Percentiles rank a stretch among this genome's conserved stretches.
Evolutionary conservation across 1,140 invertebrate genomes (phyloP).

Genomic region (Meloidogyne chitwoodi): DNA sequence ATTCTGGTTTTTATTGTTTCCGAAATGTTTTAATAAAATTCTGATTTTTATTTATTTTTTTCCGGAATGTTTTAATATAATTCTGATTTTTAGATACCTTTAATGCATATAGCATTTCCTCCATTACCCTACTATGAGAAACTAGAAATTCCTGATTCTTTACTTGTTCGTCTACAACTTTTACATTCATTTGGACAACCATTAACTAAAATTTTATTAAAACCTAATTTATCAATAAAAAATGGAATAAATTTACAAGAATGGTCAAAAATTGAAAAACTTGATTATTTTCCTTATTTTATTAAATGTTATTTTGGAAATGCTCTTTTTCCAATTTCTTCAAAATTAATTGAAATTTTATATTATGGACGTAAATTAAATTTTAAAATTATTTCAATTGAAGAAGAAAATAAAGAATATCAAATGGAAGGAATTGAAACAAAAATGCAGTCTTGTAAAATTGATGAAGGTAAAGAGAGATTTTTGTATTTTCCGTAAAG

Average conservation of each 20-base stretch:
- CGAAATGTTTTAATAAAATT: no score
- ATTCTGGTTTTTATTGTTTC: neutral
- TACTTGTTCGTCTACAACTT: neutral
- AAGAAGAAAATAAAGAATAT: neutral
- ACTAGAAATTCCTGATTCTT: neutral
- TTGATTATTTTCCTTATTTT: slow-evolving; percentile 4
- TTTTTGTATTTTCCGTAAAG: no score
- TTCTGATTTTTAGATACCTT: slow-evolving; percentile 2
- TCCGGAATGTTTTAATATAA: neutral
- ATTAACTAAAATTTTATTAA: neutral
- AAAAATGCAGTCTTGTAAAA: neutral
- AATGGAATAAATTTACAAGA: neutral
- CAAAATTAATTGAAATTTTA: neutral
- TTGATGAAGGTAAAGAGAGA: neutral
- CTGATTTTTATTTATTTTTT: no score
- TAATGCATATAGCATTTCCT: slow-evolving; percentile 1
- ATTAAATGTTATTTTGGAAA: slow-evolving; percentile 10
- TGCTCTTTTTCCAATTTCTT: neutral
- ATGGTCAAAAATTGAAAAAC: neutral
- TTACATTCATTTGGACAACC: neutral
- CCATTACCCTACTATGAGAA: neutral
- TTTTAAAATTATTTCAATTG: neutral
- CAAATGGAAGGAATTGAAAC: neutral
- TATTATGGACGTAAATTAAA: slow-evolving; percentile 20
- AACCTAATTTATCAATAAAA: slow-evolving; percentile 1